Evolutionary conservation across 2,797 vertebrate species (phyloP).

Genomic region (Acestrorhynchus altus): DNA sequence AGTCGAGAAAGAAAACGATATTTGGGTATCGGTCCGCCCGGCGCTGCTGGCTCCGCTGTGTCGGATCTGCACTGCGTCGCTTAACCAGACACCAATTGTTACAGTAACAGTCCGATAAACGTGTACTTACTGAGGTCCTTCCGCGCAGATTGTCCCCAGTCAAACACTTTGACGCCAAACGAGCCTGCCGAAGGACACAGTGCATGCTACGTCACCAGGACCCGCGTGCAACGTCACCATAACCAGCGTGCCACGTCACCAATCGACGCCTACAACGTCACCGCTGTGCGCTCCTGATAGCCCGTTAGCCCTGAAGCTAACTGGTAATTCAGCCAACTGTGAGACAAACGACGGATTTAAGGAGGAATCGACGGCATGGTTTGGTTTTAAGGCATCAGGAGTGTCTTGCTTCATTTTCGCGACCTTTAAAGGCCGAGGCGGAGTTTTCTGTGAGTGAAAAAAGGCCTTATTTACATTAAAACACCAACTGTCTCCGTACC

Average conservation of each 20-base stretch:
- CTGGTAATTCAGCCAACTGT: no score
- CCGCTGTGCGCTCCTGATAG: constrained; percentile 70
- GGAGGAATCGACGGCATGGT: background rate
- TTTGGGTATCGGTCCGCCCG: no score
- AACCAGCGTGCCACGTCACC: constrained; percentile 26
- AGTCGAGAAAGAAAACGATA: no score
- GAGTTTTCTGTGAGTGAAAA: constrained; percentile 12
- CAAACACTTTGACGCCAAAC: no score
- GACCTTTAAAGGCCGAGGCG: background rate
- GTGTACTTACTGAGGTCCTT: constrained; percentile 23
- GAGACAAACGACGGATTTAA: background rate
- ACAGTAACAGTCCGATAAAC: no score
- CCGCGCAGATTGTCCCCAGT: no score
- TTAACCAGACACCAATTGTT: no score
- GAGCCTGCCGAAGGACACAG: background rate
- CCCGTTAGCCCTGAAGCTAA: constrained; percentile 17
- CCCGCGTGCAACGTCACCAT: background rate
- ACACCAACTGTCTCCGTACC: no score
- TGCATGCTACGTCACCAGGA: background rate
- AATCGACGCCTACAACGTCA: constrained; percentile 53
- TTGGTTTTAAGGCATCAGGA: background rate
- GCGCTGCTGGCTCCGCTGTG: no score
- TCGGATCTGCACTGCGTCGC: no score
- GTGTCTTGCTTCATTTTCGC: background rate
- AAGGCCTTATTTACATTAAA: no score